These are phyloP conservation scores for Choloepus hoffmanni DNA, from an alignment of 2,113 vertebrate species.

Conservation along the genomic window DNA sequence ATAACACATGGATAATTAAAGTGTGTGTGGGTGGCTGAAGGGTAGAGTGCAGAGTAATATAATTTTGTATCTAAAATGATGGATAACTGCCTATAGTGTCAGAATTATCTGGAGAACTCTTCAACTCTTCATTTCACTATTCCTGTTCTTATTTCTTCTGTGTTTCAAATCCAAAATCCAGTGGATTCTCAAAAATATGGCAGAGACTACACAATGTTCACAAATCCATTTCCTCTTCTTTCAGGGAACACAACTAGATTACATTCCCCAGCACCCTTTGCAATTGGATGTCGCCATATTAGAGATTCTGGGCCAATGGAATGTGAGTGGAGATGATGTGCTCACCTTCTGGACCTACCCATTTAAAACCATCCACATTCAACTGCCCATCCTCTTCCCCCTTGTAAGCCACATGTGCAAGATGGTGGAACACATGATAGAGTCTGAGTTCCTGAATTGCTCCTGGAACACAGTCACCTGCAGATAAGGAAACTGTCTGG, in stretches of 20 bases:
- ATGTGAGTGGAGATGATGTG: not conserved
- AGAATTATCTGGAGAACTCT: not conserved
- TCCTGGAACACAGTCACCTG: not conserved
- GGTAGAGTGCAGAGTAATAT: not conserved
- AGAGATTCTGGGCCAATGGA: not conserved
- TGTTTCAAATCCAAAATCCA: not conserved
- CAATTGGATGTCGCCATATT: not conserved
- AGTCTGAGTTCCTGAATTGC: not conserved
- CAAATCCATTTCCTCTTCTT: not conserved
- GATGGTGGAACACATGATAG: not conserved
- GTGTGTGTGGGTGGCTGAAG: not conserved
- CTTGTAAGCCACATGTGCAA: not conserved
- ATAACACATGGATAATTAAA: not conserved
- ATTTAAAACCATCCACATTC: not conserved
- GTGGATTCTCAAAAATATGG: not conserved
- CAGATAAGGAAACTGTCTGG: not conserved
- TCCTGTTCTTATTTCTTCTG: not conserved
- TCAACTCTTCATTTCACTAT: not conserved
- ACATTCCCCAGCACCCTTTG: not conserved
- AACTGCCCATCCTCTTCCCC: not conserved
- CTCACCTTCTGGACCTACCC: not conserved
- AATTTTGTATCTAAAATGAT: constrained; percentile 26
- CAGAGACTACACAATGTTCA: not conserved
- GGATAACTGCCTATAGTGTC: not conserved
- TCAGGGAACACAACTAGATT: not conserved